A percentile compares a stretch with the other conserved stretches of the same genome.
These are phyloP conservation scores for Venturia canescens DNA, from an alignment of 1,140 invertebrate species.

Conservation along the genomic window DNA sequence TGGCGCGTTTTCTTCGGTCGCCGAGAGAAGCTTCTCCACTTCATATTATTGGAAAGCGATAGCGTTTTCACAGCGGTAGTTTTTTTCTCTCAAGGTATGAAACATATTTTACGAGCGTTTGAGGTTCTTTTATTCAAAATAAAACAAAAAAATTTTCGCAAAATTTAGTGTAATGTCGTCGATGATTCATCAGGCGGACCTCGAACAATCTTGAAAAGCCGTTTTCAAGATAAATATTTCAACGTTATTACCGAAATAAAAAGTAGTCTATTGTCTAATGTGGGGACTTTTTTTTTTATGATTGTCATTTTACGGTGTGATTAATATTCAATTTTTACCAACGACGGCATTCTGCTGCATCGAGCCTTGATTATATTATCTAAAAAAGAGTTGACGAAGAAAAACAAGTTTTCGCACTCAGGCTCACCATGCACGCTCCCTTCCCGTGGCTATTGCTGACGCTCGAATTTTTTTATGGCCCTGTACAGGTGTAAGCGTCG, in stretches of 20 bases:
- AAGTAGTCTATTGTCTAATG: no score
- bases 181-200: background rate
- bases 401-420: slow-evolving; percentile 17
- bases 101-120: slow-evolving; percentile 60
- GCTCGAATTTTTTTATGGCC: slow-evolving; percentile 39
- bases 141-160: background rate
- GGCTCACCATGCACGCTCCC: background rate
- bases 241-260: background rate
- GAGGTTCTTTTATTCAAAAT: background rate
- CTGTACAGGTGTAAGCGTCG: slow-evolving; percentile 18
- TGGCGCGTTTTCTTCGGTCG: slow-evolving; percentile 47
- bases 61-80: slow-evolving; percentile 64
- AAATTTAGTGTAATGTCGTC: background rate
- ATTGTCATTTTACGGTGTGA: no score
- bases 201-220: background rate
- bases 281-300: no score
- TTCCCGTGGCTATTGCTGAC: slow-evolving; percentile 67
- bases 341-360: background rate
- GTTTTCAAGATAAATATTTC: background rate
- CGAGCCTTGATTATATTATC: background rate
- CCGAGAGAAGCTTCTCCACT: slow-evolving; percentile 40
- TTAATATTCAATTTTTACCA: background rate
- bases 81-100: slow-evolving; percentile 58
- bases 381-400: slow-evolving; percentile 25
- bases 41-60: slow-evolving; percentile 67